These are phyloP conservation scores for Saguinus midas DNA, from an alignment of 2,113 vertebrate genomes.

Conservation along the genomic window DNA sequence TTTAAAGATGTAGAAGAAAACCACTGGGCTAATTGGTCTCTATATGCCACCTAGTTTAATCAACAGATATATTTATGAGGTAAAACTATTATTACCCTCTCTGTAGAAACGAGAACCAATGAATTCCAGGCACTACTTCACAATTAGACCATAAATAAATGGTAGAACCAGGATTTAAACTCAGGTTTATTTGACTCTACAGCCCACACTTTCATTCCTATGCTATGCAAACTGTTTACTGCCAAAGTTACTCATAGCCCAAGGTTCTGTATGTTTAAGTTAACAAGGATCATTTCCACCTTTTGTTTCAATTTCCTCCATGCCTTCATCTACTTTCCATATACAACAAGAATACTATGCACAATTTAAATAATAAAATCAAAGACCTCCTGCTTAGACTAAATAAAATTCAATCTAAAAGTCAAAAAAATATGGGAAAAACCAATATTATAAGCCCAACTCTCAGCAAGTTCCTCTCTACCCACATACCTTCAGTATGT, in stretches of 20 bases:
- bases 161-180: background rate
- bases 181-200: background rate
- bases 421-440: background rate
- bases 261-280: background rate
- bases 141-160: background rate
- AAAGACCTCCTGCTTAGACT: conserved; percentile 20
- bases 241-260: background rate
- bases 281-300: background rate
- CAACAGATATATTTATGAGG: background rate
- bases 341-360: background rate
- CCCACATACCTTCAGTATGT: background rate
- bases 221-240: background rate
- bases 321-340: background rate
- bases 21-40: background rate
- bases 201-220: background rate
- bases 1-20: background rate
- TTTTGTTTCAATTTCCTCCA: background rate
- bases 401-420: conserved; percentile 28
- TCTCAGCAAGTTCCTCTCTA: background rate
- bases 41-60: background rate
- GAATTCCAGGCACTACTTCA: background rate
- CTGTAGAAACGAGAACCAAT: background rate
- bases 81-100: background rate
- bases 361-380: conserved; percentile 7
- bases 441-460: background rate